phyloP scores from a whole-genome alignment of 2,888 invertebrate genomes.

The Eucriotettix oculatus region DNA sequence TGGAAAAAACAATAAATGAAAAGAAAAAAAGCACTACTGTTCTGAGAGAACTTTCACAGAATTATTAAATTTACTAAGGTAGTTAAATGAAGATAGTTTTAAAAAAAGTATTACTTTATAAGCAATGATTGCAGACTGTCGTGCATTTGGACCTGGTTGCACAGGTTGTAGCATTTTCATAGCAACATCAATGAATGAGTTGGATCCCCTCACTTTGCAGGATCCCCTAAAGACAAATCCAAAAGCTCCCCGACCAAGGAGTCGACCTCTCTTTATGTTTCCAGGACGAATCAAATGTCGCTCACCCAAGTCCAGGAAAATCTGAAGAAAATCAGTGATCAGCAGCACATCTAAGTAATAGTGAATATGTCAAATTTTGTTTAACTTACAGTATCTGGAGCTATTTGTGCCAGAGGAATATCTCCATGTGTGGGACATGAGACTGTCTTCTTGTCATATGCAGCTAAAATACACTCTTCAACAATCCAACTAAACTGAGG shows the following conservation, averaged over 20 bases:
- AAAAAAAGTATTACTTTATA: slow-evolving; percentile 26
- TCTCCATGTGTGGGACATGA: slow-evolving; percentile 68
- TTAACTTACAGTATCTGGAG: slow-evolving; percentile 69
- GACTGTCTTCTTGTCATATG: slow-evolving; percentile 55
- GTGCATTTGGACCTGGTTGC: slow-evolving; percentile 57
- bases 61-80: background rate
- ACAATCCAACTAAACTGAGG: slow-evolving; percentile 70
- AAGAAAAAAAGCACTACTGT: no score
- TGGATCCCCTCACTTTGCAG: slow-evolving; percentile 33
- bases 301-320: slow-evolving; percentile 78
- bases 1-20: no score
- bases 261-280: slow-evolving; percentile 54
- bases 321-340: slow-evolving; percentile 23
- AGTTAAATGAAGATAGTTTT: no score
- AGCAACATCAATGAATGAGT: slow-evolving; percentile 55
- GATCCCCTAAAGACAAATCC: slow-evolving; percentile 83
- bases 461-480: slow-evolving; percentile 86
- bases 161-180: slow-evolving; percentile 94
- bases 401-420: slow-evolving; percentile 58
- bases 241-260: slow-evolving; percentile 92
- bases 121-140: slow-evolving; percentile 43
- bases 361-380: background rate
- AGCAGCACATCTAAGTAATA: background rate
- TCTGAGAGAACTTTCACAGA: no score
- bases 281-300: slow-evolving; percentile 66